Evolutionary conservation across 2,888 invertebrate species (phyloP), one percentile per base, ranked within the genome.

Genomic region (Apomyelois bistriatella): DNA sequence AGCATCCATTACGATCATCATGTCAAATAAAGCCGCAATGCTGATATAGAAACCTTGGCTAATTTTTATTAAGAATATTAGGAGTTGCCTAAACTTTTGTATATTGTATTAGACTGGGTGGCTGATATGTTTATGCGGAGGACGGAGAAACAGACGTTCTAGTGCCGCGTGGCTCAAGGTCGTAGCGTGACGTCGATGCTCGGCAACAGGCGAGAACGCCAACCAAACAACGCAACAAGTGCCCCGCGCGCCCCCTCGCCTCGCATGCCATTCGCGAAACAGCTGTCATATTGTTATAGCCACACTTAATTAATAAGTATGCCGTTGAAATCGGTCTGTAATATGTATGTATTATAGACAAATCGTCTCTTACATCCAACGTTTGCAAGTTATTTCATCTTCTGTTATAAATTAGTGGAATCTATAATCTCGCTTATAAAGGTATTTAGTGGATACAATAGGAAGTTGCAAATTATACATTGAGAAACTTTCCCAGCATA

Each of bases 181-280:
- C 86, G 79, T 70, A 63, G 59, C 63, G 70, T 85, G 84, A 83
- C 85, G 88, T 84, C 75, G 79, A 58, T 63, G 64, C 67, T 70
- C 71, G 72, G 82, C 84, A 82, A 81, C 82, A 82, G 80, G 79
- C 82, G 79, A 77, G 78, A 74, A 76, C 78, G 78, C 77, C 82
- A 82, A 81, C 85, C 79, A 84, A 87, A 85, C 85, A 85, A 80
- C 85, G 85, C 88, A 89, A 90, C 85, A 88, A 86, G 89, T 87
- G 87, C 83, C 73, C 72, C 79, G 74, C 80, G 76, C 80, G 72
- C 80, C 77, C 76, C 76, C 80, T 72, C 79, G 65, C 69, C 63
- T 72, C 71, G 69, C 77, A 77, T 76, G 70, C 76, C 76, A 76
- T 73, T 77, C 69, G 78, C 74, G 58, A 76, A 81, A 77, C 76